These are phyloP conservation scores for Lepidochrysops patricia DNA, from an alignment of 2,888 invertebrate species.

Conservation along the genomic window DNA sequence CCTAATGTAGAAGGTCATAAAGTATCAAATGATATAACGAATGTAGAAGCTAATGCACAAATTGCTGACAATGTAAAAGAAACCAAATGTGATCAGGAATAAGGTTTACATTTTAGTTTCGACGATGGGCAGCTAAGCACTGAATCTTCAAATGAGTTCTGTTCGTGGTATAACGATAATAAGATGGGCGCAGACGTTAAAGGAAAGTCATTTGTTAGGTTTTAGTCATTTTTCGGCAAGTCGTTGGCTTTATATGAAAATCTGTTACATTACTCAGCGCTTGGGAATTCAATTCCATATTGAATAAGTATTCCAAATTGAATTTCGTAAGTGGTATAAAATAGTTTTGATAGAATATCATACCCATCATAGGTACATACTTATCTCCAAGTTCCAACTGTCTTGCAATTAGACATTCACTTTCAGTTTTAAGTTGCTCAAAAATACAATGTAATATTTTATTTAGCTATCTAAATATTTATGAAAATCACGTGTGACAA, in stretches of 20 bases:
- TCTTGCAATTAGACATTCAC: no score
- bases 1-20: slow-evolving; percentile 28
- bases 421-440: no score
- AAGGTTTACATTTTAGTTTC: slow-evolving; percentile 34
- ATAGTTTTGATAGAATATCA: background rate
- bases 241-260: slow-evolving; percentile 65
- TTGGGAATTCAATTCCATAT: slow-evolving; percentile 30
- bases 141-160: slow-evolving; percentile 69
- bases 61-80: slow-evolving; percentile 30
- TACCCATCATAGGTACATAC: no score
- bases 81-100: slow-evolving; percentile 26
- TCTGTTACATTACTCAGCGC: slow-evolving; percentile 66
- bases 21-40: slow-evolving; percentile 29
- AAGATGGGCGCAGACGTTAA: slow-evolving; percentile 75
- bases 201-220: slow-evolving; percentile 74
- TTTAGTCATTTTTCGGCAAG: slow-evolving; percentile 69
- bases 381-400: background rate
- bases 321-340: background rate
- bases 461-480: no score
- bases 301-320: slow-evolving; percentile 4
- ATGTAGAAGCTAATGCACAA: slow-evolving; percentile 32
- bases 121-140: slow-evolving; percentile 38
- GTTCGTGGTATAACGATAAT: slow-evolving; percentile 73
- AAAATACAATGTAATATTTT: no score
- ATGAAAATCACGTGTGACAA: no score